Conservation (phyloP, 2,113 vertebrate genomes). For the Hirundichthys speculiger region DNA sequence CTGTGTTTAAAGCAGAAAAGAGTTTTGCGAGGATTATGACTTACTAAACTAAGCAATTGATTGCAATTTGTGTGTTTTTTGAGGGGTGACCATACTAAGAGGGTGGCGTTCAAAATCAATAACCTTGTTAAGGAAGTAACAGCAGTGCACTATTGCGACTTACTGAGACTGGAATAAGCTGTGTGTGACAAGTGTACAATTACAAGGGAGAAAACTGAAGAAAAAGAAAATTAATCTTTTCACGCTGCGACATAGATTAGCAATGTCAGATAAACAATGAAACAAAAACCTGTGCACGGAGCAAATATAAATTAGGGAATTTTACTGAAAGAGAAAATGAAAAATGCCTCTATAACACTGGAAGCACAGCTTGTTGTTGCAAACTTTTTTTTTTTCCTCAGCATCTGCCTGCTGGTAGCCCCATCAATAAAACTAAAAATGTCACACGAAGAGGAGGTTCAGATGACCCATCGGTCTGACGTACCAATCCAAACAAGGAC, state of each 20-base stretch:
- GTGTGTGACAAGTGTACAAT: conserved; percentile 33
- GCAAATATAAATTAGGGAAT: conserved; percentile 31
- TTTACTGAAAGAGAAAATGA: neutral
- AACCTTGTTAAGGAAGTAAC: conserved; percentile 64
- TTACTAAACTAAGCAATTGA: conserved; percentile 48
- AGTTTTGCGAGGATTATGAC: conserved; percentile 34
- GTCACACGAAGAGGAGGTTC: conserved; percentile 31
- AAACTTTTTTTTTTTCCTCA: conserved; percentile 30
- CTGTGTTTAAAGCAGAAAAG: conserved; percentile 16
- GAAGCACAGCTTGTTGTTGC: neutral
- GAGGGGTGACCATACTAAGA: conserved; percentile 27
- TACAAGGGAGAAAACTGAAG: conserved; percentile 31
- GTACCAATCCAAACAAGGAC: conserved; percentile 22
- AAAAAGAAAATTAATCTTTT: conserved; percentile 50
- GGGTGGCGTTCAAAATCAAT: conserved; percentile 69
- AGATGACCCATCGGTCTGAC: conserved; percentile 1
- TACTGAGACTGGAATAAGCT: conserved; percentile 53
- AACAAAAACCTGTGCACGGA: conserved; percentile 8
- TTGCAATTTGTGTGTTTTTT: conserved; percentile 62
- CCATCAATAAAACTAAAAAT: conserved; percentile 48
- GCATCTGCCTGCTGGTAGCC: conserved; percentile 20
- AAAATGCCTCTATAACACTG: conserved; percentile 11
- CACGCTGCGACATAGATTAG: conserved; percentile 42
- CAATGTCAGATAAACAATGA: conserved; percentile 31
- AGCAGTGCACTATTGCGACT: conserved; percentile 44